Evolutionary conservation across 2,888 invertebrate genomes (phyloP).

Genomic region (Lypha dubia): DNA sequence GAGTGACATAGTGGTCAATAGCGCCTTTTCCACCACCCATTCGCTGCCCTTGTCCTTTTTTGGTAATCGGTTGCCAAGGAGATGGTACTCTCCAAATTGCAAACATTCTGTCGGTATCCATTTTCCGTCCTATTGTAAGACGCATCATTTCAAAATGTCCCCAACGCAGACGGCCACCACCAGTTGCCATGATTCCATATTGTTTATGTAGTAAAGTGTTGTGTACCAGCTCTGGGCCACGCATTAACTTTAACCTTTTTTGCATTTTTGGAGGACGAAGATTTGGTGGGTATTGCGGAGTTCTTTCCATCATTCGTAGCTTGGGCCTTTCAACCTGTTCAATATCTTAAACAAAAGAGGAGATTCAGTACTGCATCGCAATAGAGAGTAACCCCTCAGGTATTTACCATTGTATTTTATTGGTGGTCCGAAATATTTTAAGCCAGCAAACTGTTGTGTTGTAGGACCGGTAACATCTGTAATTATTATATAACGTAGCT

Average conservation of each 20-base stretch:
- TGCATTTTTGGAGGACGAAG: slow-evolving; percentile 92
- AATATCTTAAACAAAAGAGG: slow-evolving; percentile 84
- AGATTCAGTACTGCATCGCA: neutral
- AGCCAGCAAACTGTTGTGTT: slow-evolving; percentile 83
- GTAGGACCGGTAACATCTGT: slow-evolving; percentile 21
- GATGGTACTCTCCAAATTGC: slow-evolving; percentile 97
- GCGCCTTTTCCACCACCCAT: slow-evolving; percentile 98
- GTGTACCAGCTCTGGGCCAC: slow-evolving; percentile 95
- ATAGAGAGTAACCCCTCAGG: neutral
- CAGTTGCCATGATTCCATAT: slow-evolving; percentile 94
- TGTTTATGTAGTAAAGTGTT: slow-evolving; percentile 94
- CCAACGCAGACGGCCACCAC: slow-evolving; percentile 91
- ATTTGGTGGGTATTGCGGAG: slow-evolving; percentile 87
- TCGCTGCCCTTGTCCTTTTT: slow-evolving; percentile 93
- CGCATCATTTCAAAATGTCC: slow-evolving; percentile 96
- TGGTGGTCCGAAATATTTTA: slow-evolving; percentile 89
- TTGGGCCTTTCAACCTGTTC: slow-evolving; percentile 89
- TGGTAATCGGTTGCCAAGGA: slow-evolving; percentile 97
- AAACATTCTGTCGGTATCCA: slow-evolving; percentile 93
- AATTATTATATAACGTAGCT: neutral
- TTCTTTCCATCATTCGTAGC: slow-evolving; percentile 88
- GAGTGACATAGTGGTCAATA: slow-evolving; percentile 97
- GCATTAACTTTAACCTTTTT: slow-evolving; percentile 91
- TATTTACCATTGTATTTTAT: slow-evolving; percentile 87
- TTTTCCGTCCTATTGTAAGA: slow-evolving; percentile 88